Percentiles rank a stretch among this genome's conserved stretches.
Conservation (phyloP, 2,888 invertebrate genomes). For the Acanthosoma haemorrhoidale region DNA sequence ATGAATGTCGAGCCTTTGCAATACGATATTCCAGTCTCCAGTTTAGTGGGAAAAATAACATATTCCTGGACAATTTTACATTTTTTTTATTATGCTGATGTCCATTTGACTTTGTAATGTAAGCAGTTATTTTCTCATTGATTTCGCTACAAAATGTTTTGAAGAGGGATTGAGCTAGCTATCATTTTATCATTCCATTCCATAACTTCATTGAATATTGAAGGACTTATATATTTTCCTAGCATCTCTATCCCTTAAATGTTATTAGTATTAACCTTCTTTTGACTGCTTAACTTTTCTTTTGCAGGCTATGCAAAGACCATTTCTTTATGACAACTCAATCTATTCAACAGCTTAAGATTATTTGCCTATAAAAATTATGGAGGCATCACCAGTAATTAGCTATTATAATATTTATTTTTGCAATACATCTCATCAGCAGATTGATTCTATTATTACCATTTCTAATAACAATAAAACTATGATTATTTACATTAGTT, state of each 20-base stretch:
- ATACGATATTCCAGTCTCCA: no score
- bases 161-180: not conserved
- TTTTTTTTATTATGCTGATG: not conserved
- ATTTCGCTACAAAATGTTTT: not conserved
- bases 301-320: not conserved
- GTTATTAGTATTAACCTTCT: not conserved
- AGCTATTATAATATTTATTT: no score
- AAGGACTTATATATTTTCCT: not conserved
- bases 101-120: not conserved
- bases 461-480: no score
- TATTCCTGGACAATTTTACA: slow-evolving; percentile 19
- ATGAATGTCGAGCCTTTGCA: no score
- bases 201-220: no score
- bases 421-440: no score
- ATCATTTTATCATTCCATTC: not conserved
- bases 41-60: slow-evolving; percentile 70
- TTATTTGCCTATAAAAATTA: no score
- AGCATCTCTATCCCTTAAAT: not conserved
- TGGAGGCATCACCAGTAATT: no score
- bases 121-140: not conserved
- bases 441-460: no score
- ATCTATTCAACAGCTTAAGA: no score
- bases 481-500: no score
- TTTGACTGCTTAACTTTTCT: not conserved
- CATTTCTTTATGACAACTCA: slow-evolving; percentile 33